Base-by-base conservation (phyloP, 64 coral and sea anemone species). In the Stylophora pistillata region DNA sequence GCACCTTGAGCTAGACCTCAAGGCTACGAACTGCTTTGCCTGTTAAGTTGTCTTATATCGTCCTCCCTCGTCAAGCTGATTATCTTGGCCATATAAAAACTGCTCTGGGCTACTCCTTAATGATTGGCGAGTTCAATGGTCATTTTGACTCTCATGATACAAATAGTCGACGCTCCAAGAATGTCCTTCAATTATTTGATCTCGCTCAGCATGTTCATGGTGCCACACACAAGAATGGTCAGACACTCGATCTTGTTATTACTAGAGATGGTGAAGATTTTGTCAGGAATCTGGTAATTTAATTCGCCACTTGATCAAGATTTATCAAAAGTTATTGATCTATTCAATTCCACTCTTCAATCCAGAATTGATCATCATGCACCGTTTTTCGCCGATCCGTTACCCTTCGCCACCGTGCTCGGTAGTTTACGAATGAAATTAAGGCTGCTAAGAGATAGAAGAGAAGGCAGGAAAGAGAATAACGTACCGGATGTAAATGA, bases 1-100 rank as follows among this genome's bases (percentile, higher is more conserved):
- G 11, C 69, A 72, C 69, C 69, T 72, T 21, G 69, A 72, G 69
- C 69, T 72, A 25, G 69, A 5, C 21, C 69, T 72, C 69, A 72
- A 72, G 26, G 15, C 69, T 72, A 21, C 21, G 11, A 26, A 72
- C 16, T 72, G 69, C 3, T 72, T 72, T 72, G 3, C 23, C 21
- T 23, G 20, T 72, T 72, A 26, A 72, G 29, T 72, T 25, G 69
- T 72, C 20, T 28, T 28, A 23, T 72, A 72, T 25, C 21, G 69
- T 72, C 69, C 69, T 26, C 69, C 69, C 23, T 72, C 11, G 29
- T 72, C 69, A 2, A 72, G n/a, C 11, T 1, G 11, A 71, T 71
- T 71, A 71, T 71, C 66, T 25, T 71, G 66, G 66, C 66, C 66
- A 71, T 71, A 20, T 71, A 28, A 71, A 17, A 71, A 71, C 66